Evolutionary conservation across 2,888 invertebrate species (phyloP), one percentile per base, ranked within the genome.

Genomic region (Sycophila texana): DNA sequence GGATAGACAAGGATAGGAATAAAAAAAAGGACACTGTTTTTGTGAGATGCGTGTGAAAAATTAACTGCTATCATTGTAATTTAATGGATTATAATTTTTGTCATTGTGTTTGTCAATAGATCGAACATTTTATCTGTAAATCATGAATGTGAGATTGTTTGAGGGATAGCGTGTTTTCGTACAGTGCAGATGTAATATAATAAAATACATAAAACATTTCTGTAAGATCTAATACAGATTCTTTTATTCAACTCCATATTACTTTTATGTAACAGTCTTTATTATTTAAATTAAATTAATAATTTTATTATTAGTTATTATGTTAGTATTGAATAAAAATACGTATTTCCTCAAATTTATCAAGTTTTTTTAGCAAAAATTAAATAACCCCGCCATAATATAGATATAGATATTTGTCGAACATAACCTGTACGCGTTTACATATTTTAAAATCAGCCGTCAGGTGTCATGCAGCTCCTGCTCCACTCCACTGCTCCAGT

Each of bases 121-220:
- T 61, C 63, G 74, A 76, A 71, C n/a, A 70, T 18, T 70, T 68
- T 57, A 72, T 3, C 4, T 39, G 39, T 55, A 47, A 53, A 51
- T 63, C 18, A 74, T 70, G 73, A 61, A 67, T 61, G 71, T 63
- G 74, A 60, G 74, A 60, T 30, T 73, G 73, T 73, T 61, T 70
- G 76, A 80, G 51, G 70, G 71, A 20, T 73, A 73, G 80, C 73
- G 73, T 76, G 75, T 76, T 76, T 86, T 85, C 84, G 83, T 85
- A 85, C 82, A 86, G 83, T 85, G 81, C 83, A 85, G 83, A 83
- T 87, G 85, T 86, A 86, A 84, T 74, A 85, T 86, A 86, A 86
- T 58, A 83, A 83, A 84, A 87, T 84, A 39, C 39, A 7, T 86
- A 85, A 86, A 86, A 83, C 81, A 83, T 81, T 83, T 85, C 82